phyloP scores from a whole-genome alignment of 2,888 invertebrate genomes.

The Macaria notata region DNA sequence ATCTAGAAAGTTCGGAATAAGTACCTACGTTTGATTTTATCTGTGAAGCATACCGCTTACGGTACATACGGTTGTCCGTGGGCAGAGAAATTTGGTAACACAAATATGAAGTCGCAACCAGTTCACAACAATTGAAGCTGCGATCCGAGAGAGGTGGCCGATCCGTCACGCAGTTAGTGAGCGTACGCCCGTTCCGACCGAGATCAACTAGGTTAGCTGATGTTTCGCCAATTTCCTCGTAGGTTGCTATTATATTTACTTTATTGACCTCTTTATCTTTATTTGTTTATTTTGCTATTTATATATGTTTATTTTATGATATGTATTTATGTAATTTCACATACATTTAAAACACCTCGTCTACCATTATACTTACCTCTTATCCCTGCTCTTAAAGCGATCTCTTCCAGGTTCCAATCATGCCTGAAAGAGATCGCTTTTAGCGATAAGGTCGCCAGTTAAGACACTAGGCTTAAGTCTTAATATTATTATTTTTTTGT shows the following conservation, averaged over 20 bases:
- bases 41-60: slow-evolving; percentile 64
- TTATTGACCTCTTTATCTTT: background rate
- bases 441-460: no score
- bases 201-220: slow-evolving; percentile 21
- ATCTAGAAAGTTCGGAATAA: slow-evolving; percentile 69
- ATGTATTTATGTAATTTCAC: no score
- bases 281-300: no score
- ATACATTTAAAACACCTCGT: no score
- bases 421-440: no score
- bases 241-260: background rate
- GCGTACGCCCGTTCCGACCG: slow-evolving; percentile 15
- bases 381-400: no score
- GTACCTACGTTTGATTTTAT: slow-evolving; percentile 68
- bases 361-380: no score
- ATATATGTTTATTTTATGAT: no score
- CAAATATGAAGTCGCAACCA: slow-evolving; percentile 48
- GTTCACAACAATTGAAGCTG: slow-evolving; percentile 65
- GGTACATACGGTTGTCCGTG: slow-evolving; percentile 59
- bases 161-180: slow-evolving; percentile 55
- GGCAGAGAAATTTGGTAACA: slow-evolving; percentile 71
- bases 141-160: slow-evolving; percentile 60
- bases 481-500: no score
- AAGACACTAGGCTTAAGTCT: no score
- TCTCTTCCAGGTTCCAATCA: no score
- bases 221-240: slow-evolving; percentile 15